These are phyloP conservation scores for Glaucopsyche alexis DNA, from an alignment of 2,888 invertebrate species.

Conservation along the genomic window DNA sequence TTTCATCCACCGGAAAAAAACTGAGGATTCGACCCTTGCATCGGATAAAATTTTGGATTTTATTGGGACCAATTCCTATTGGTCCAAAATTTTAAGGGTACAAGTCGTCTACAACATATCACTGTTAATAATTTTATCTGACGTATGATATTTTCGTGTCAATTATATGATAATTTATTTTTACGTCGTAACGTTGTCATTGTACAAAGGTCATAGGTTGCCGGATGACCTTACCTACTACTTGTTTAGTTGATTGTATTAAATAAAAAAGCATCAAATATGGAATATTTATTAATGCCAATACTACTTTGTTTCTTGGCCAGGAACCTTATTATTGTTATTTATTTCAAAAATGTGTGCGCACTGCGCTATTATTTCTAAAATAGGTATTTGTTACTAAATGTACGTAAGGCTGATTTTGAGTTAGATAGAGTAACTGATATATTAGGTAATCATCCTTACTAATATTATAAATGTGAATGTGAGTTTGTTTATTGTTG, in stretches of 20 bases:
- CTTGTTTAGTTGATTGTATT: slow-evolving; percentile 10
- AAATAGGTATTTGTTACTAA: too few species aligned
- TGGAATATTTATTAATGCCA: background rate
- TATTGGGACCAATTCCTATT: too few species aligned
- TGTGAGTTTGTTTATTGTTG: too few species aligned
- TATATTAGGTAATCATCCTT: too few species aligned
- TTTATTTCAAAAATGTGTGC: background rate
- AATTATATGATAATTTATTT: slow-evolving; percentile 8
- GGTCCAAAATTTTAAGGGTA: too few species aligned
- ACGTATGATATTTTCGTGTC: background rate
- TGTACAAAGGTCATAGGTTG: background rate
- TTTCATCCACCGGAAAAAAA: too few species aligned
- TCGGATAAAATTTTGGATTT: too few species aligned
- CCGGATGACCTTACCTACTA: background rate
- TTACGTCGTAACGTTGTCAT: background rate
- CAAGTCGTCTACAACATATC: background rate
- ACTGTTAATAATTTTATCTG: background rate
- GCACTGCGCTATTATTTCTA: too few species aligned
- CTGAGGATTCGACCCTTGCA: too few species aligned
- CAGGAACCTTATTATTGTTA: background rate
- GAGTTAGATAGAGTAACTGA: too few species aligned
- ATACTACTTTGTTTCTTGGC: background rate
- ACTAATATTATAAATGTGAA: too few species aligned
- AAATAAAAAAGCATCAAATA: background rate
- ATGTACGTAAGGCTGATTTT: too few species aligned